Evolutionary conservation across 2,113 vertebrate genomes (phyloP), one percentile per base, ranked within the genome.

Genomic region (Oryzias celebensis): DNA sequence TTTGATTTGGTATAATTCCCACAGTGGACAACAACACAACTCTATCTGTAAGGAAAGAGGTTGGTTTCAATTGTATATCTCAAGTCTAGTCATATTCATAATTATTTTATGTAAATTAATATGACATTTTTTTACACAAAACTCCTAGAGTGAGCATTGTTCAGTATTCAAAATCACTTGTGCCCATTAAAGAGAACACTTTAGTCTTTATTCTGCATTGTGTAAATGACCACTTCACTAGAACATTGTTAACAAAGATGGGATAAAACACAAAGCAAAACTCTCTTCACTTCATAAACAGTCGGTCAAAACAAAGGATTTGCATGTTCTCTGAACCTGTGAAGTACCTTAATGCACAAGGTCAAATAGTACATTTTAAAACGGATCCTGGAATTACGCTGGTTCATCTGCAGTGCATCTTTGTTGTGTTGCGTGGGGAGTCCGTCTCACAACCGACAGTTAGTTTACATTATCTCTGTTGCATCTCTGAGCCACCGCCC

Each of bases 201-300:
- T 46, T 77, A 55, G 62, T 68, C 65, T 64, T 66, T 66, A 63
- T 70, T 49, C 52, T 54, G 57, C 59, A 47, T 65, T 28, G 47
- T 61, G 57, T 68, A 80, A 78, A 71, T 67, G 70, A 57, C 60
- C 75, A 48, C 52, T 68, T 17, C 23, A 20, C n/a, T 10, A 42
- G 48, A 63, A 65, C n/a, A 43, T 49, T 57, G 18, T 65, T 66
- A 71, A 59, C 59, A 41, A 58, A 67, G 41, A 63, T 20, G 20
- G 16, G 53, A 52, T 50, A 68, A 74, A 72, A 18, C 20, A n/a
- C 62, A 46, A 66, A 56, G 6, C 50, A 28, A 75, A 78, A 62
- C 52, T 65, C 65, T 68, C 68, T 52, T 71, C 7, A 47, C 41
- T 14, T 58, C 70, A 62, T 52, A 48, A 56, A 14, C 31, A 47